A percentile compares a stretch with the other conserved stretches of the same genome.
Conservation (phyloP, 2,888 invertebrate species). For the Eristalinus aeneus region DNA sequence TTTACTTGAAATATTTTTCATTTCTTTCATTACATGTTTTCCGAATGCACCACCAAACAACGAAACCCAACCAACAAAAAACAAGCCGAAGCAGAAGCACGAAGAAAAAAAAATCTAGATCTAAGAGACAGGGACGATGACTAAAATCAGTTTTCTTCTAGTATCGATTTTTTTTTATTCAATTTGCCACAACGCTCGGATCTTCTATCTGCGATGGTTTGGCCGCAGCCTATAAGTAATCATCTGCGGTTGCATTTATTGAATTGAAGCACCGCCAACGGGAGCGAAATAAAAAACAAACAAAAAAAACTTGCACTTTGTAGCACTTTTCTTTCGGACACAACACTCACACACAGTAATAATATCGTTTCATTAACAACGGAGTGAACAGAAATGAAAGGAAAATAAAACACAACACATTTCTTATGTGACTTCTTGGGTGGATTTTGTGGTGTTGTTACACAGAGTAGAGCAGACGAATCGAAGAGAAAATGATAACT, state of each 20-base stretch:
- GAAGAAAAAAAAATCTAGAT: conserved; percentile 36
- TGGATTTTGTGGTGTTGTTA: conserved; percentile 33
- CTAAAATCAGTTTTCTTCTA: conserved; percentile 58
- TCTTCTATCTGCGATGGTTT: background rate
- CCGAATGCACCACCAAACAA: conserved; percentile 38
- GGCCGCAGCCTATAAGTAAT: background rate
- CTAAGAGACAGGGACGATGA: conserved; percentile 50
- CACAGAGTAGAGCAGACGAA: conserved; percentile 44
- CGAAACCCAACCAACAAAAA: background rate
- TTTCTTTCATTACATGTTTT: conserved; percentile 19
- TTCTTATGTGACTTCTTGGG: conserved; percentile 54
- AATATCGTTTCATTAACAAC: conserved; percentile 37
- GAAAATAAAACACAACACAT: conserved; percentile 29
- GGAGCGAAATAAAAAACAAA: too few species aligned
- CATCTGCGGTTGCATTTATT: conserved; percentile 10
- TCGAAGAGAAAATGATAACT: conserved; percentile 46
- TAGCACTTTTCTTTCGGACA: conserved; percentile 4
- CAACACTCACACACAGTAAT: conserved; percentile 26
- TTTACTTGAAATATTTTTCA: conserved; percentile 12
- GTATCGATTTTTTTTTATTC: conserved; percentile 65
- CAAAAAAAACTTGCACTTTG: conserved; percentile 12
- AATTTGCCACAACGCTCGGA: conserved; percentile 47
- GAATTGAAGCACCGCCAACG: background rate
- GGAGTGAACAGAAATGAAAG: background rate
- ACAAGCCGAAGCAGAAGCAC: conserved; percentile 3